phyloP scores from a whole-genome alignment of 2,113 vertebrate genomes.

The Datnioides undecimradiatus region DNA sequence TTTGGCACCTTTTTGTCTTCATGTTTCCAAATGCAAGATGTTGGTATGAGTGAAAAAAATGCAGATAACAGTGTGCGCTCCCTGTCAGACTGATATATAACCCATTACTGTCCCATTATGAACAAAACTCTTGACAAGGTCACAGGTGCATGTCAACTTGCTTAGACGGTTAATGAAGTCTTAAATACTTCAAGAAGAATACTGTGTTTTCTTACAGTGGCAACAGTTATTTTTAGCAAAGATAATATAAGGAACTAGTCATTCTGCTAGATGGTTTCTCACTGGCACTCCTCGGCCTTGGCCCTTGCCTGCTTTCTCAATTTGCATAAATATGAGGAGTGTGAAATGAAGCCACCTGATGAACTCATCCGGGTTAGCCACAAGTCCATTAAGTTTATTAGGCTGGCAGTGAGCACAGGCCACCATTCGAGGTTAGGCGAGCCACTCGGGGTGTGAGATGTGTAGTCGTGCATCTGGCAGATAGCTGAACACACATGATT shows the following conservation, averaged over 20 bases:
- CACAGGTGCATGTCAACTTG: slow-evolving; percentile 5
- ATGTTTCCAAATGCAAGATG: background rate
- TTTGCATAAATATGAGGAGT: slow-evolving; percentile 75
- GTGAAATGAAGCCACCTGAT: slow-evolving; percentile 69
- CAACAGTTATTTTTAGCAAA: background rate
- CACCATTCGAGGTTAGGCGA: slow-evolving; percentile 25
- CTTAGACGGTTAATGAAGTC: background rate
- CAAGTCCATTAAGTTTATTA: slow-evolving; percentile 73
- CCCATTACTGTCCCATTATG: slow-evolving; percentile 9
- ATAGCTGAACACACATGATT: background rate
- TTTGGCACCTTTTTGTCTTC: background rate
- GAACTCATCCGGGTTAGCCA: slow-evolving; percentile 58
- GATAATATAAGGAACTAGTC: background rate
- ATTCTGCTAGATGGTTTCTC: slow-evolving; percentile 13
- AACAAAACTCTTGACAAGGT: slow-evolving; percentile 4
- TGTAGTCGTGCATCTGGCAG: slow-evolving; percentile 17
- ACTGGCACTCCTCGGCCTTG: slow-evolving; percentile 12
- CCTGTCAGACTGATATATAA: slow-evolving; percentile 1
- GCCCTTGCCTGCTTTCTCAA: slow-evolving; percentile 29
- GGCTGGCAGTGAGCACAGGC: slow-evolving; percentile 26
- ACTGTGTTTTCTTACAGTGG: background rate
- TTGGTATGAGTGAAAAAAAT: background rate
- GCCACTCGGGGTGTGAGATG: too few species aligned
- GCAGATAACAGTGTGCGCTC: background rate
- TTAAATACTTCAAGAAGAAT: background rate